Conservation (phyloP, 2,888 invertebrate genomes). For the Scaptomyza polygonia region DNA sequence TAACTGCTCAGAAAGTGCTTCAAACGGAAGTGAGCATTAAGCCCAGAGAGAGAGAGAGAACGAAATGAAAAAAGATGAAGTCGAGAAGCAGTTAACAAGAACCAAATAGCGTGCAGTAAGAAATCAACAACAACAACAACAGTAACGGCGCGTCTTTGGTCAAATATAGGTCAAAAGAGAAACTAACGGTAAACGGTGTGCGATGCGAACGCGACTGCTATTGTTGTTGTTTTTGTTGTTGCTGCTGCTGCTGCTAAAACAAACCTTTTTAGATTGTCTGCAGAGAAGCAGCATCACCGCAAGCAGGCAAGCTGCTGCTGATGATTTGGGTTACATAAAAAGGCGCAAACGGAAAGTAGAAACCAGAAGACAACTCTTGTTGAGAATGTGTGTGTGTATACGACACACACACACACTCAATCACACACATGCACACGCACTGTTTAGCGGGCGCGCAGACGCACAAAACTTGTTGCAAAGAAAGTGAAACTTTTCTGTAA, state of each 20-base stretch:
- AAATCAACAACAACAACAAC: constrained; percentile 27
- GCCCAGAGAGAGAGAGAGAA: constrained; percentile 17
- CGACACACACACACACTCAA: constrained; percentile 2
- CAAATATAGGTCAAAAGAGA: constrained; percentile 84
- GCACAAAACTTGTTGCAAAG: constrained; percentile 77
- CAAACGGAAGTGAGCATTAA: constrained; percentile 64
- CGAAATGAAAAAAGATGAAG: constrained; percentile 28
- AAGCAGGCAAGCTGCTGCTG: constrained; percentile 18
- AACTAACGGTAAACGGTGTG: constrained; percentile 79
- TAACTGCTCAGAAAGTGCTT: constrained; percentile 60
- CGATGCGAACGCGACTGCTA: constrained; percentile 15
- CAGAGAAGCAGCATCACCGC: constrained; percentile 32
- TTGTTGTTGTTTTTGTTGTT: constrained; percentile 28
- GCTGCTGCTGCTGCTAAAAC: constrained; percentile 30
- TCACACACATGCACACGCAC: constrained; percentile 22
- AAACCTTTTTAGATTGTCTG: constrained; percentile 50
- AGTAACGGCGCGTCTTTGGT: constrained; percentile 41
- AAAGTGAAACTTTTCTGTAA: constrained; percentile 78
- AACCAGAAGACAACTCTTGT: constrained; percentile 59
- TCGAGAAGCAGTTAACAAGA: constrained; percentile 46
- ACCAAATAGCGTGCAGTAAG: constrained; percentile 52
- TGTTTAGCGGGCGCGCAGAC: constrained; percentile 31
- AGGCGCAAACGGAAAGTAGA: constrained; percentile 78
- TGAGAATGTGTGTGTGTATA: constrained; percentile 15
- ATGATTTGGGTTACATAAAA: constrained; percentile 81